Evolutionary conservation across 1,140 invertebrate species (phyloP).

Genomic region (Drosophila biarmipes): DNA sequence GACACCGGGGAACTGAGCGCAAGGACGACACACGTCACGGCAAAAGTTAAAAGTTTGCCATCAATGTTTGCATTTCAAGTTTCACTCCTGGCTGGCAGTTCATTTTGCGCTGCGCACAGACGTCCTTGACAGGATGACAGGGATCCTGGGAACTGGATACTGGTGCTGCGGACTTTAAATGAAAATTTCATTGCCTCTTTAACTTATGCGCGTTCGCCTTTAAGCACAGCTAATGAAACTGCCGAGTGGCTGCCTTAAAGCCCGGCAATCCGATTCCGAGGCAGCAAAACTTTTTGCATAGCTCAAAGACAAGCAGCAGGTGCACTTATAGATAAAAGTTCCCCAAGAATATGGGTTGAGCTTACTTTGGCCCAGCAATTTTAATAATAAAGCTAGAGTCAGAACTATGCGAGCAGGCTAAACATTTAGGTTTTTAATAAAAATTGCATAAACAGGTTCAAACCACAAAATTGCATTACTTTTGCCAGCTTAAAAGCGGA

Average conservation of each 20-base stretch:
- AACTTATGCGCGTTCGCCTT: constrained; percentile 15
- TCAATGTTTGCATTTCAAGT: constrained; percentile 74
- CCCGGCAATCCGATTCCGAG: constrained; percentile 43
- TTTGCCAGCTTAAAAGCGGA: no score
- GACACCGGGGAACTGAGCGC: constrained; percentile 16
- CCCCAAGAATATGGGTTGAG: not conserved
- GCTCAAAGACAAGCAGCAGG: constrained; percentile 58
- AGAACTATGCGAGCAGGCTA: not conserved
- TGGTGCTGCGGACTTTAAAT: constrained; percentile 16
- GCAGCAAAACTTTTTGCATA: constrained; percentile 52
- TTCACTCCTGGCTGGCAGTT: constrained; percentile 63
- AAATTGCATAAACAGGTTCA: no score
- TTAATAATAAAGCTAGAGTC: not conserved
- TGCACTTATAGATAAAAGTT: constrained; percentile 5
- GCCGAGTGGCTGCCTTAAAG: constrained; percentile 35
- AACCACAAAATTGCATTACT: no score
- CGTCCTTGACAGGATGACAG: constrained; percentile 70
- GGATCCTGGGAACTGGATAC: constrained; percentile 6
- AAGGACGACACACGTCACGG: constrained; percentile 62
- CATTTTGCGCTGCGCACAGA: constrained; percentile 64
- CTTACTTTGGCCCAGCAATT: not conserved
- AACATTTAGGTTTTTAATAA: not conserved
- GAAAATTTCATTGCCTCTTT: constrained; percentile 23
- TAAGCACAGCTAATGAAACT: constrained; percentile 54
- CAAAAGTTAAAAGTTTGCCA: constrained; percentile 75